These are phyloP conservation scores for Pachymerium ferrugineum DNA, from an alignment of 2,888 invertebrate genomes.

Conservation along the genomic window DNA sequence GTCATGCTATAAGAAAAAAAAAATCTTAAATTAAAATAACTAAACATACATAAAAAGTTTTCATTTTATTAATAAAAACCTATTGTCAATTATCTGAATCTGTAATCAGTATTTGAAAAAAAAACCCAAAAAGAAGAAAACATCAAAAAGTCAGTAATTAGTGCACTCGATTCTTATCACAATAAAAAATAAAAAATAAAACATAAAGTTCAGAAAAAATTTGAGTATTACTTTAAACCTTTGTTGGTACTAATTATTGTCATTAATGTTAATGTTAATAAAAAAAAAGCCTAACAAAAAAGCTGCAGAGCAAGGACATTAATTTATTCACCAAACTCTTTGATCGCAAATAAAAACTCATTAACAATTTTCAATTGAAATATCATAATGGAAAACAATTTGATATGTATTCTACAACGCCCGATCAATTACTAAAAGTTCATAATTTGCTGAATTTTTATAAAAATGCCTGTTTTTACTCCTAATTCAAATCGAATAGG, in stretches of 20 bases:
- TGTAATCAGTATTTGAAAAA: too few species aligned
- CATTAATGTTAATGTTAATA: background rate
- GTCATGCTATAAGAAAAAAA: background rate
- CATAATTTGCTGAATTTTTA: background rate
- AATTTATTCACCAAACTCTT: conserved; percentile 6
- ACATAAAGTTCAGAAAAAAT: too few species aligned
- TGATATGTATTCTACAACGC: background rate
- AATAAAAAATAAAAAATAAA: too few species aligned
- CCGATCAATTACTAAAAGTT: background rate
- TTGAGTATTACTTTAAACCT: background rate
- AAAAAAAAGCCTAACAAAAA: background rate
- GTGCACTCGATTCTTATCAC: too few species aligned
- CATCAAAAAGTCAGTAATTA: too few species aligned
- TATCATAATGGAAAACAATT: background rate
- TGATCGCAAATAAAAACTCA: background rate
- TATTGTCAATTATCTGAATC: too few species aligned
- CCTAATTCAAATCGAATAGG: background rate
- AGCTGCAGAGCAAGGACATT: conserved; percentile 8
- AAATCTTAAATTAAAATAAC: background rate
- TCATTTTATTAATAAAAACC: background rate
- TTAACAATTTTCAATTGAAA: background rate
- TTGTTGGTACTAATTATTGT: background rate
- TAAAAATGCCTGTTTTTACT: too few species aligned
- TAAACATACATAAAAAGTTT: background rate
- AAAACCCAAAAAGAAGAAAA: too few species aligned